Base-by-base conservation (phyloP, 2,888 invertebrate genomes). In the Artemia sinica region DNA sequence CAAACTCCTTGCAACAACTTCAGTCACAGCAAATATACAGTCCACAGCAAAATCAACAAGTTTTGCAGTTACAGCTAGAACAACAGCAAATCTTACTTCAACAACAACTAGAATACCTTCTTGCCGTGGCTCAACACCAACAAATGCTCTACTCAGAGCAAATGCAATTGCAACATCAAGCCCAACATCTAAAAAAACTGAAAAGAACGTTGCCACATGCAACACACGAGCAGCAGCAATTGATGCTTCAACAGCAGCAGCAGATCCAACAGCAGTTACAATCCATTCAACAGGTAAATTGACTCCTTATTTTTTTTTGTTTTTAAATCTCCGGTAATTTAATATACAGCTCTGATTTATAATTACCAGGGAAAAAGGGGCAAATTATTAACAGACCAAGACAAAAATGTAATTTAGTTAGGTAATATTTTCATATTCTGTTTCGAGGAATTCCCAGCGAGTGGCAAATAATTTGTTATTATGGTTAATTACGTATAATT, bases 81-180 rank as follows among this genome's bases (percentile, higher is more conserved):
- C 74, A 73, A 63, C 72, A 72, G 69, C 72, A 72, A 51, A 69
- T 73, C 50, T 69, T 74, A 66, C 72, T 72, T 18, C 73, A 73
- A 69, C 71, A 72, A 63, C 71, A 72, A 68, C 71, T 72, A 70
- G 69, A 72, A 58, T 71, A 72, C 58, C 73, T 73, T 63, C 73
- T 73, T 49, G 72, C 73, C 58, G 73, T 75, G 72, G 75, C 75
- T 71, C 74, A 75, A 70, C 75, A 76, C 68, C 76, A 76, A 72
- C 68, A 69, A 67, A 65, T 67, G 65, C 13, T 50, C 28, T 49
- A 18, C 58, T 72, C 73, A 51, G 75, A 76, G 67, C 75, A 76
- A 72, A 79, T 78, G 77, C 78, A 78, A 69, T 74, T 78, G 65
- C 78, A 78, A 72, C 78, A 79, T 71, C 77, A 78, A 74, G 77